phyloP scores from a whole-genome alignment of 2,888 invertebrate genomes.

The Drosophila hamatofila region DNA sequence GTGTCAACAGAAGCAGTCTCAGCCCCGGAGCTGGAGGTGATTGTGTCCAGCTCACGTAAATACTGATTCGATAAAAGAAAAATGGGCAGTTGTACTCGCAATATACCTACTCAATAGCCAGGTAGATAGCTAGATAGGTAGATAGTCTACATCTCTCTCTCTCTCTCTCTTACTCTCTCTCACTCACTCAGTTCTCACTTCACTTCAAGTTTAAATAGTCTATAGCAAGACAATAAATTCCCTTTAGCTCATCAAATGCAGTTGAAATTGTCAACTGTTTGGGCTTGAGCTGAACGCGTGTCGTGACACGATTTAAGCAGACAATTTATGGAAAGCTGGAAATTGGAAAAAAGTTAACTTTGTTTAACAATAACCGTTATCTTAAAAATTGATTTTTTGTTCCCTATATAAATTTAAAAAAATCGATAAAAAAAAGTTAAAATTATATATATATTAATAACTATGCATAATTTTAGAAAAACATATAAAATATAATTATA shows the following conservation, averaged over 20 bases:
- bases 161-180: background rate
- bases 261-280: slow-evolving; percentile 23
- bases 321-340: background rate
- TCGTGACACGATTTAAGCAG: slow-evolving; percentile 12
- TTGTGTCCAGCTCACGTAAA: slow-evolving; percentile 51
- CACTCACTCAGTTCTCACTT: background rate
- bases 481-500: too few relatives aligned
- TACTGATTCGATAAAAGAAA: slow-evolving; percentile 52
- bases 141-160: slow-evolving; percentile 1
- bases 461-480: too few relatives aligned
- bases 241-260: slow-evolving; percentile 51
- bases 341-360: too few relatives aligned
- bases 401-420: too few relatives aligned
- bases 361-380: too few relatives aligned
- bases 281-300: background rate
- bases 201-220: slow-evolving; percentile 67
- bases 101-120: background rate
- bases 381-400: too few relatives aligned
- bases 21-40: slow-evolving; percentile 3
- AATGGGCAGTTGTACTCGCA: slow-evolving; percentile 39
- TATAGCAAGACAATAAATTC: slow-evolving; percentile 73
- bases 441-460: too few relatives aligned
- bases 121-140: background rate
- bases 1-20: slow-evolving; percentile 69
- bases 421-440: too few relatives aligned